These are phyloP conservation scores for Tupaia chinensis DNA, from an alignment of 2,113 vertebrate species.

Conservation along the genomic window DNA sequence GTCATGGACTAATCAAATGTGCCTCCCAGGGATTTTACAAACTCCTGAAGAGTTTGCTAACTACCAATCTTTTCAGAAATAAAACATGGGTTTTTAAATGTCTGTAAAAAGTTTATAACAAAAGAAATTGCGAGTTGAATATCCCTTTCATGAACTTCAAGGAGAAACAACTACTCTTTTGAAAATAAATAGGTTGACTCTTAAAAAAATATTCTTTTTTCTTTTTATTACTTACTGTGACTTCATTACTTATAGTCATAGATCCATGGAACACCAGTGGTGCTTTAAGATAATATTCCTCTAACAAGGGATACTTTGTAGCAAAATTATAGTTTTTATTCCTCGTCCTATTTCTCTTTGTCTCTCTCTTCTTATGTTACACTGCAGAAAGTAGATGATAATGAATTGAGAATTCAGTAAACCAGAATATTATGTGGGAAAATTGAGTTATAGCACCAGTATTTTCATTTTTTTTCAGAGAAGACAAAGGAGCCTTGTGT, in stretches of 20 bases:
- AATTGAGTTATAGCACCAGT: not conserved
- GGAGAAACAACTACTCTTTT: not conserved
- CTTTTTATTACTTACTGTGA: not conserved
- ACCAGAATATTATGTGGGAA: not conserved
- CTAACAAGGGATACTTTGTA: not conserved
- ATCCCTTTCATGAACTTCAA: conserved; percentile 4
- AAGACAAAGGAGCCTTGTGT: not conserved
- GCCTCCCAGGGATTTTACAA: not conserved
- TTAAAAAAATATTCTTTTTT: not conserved
- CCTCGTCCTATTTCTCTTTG: not conserved
- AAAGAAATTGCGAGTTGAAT: not conserved
- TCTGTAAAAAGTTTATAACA: not conserved
- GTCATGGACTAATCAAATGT: not conserved
- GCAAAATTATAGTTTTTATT: not conserved
- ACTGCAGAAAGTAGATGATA: not conserved
- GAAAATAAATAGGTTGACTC: not conserved
- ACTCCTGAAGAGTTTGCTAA: not conserved
- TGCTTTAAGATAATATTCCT: not conserved
- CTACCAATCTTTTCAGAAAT: conserved; percentile 14
- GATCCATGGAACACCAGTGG: not conserved
- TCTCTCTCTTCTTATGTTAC: not conserved
- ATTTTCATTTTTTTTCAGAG: conserved; percentile 16
- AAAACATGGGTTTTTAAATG: conserved; percentile 26
- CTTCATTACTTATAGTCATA: not conserved
- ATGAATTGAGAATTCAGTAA: not conserved